Conservation (phyloP, 2,113 vertebrate species). For the Brevimyrus niger region DNA sequence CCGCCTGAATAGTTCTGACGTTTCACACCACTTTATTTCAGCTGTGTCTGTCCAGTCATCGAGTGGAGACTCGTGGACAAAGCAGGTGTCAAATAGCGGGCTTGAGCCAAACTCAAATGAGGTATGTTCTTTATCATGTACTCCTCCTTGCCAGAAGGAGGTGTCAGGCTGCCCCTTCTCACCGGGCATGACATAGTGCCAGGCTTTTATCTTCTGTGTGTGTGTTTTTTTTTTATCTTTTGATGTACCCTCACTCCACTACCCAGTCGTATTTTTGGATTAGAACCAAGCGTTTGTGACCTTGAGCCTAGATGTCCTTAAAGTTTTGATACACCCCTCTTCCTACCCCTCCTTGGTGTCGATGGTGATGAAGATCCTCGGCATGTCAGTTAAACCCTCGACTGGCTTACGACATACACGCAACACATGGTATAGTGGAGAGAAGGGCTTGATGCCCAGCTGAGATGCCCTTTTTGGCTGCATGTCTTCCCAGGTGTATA, state of each 20-base stretch:
- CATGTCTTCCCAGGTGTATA: conserved; percentile 65
- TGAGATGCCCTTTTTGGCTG: conserved; percentile 12
- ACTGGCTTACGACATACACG: not conserved
- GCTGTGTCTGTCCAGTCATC: conserved; percentile 80
- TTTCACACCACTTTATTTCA: conserved; percentile 28
- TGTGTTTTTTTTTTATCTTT: not conserved
- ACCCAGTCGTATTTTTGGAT: not conserved
- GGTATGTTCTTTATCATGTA: conserved; percentile 51
- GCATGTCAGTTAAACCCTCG: not conserved
- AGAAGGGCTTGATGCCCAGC: not conserved
- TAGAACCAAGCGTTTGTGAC: not conserved
- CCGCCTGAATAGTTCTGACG: not conserved
- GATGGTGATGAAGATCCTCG: not conserved
- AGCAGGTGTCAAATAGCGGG: conserved; percentile 80
- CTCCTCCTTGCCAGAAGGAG: not conserved
- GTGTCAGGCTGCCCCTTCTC: not conserved
- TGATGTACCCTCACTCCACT: not conserved
- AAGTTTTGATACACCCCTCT: not conserved
- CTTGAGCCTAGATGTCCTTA: not conserved
- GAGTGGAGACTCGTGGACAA: conserved; percentile 84
- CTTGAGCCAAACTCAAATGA: conserved; percentile 78
- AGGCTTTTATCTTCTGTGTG: not conserved
- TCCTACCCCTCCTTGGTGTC: not conserved
- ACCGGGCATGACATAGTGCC: not conserved
- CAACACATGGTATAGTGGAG: not conserved